Percentiles rank a stretch among this genome's conserved stretches.
Evolutionary conservation across 1,140 invertebrate genomes (phyloP).

Genomic region (Philaenus spumarius): DNA sequence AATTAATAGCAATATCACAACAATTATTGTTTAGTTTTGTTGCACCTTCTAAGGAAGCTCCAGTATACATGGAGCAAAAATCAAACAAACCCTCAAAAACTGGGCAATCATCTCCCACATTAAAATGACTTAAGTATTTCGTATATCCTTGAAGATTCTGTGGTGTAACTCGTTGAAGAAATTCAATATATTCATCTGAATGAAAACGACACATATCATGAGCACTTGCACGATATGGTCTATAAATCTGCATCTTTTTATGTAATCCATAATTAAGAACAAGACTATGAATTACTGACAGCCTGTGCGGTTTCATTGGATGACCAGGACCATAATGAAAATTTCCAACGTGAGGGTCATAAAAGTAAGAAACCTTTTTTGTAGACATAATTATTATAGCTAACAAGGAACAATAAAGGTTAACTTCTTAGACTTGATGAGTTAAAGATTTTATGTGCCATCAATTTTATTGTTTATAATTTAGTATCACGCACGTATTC

Average conservation of each 20-base stretch:
- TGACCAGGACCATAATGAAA: constrained; percentile 95
- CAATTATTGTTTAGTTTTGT: constrained; percentile 88
- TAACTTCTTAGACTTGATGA: too few species aligned
- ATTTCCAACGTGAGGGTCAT: constrained; percentile 91
- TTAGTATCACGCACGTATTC: too few species aligned
- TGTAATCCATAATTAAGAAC: constrained; percentile 93
- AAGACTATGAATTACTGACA: constrained; percentile 91
- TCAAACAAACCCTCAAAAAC: constrained; percentile 98
- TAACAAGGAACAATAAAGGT: too few species aligned
- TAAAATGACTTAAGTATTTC: constrained; percentile 88
- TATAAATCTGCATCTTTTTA: constrained; percentile 95
- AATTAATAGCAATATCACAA: constrained; percentile 98
- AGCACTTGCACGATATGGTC: constrained; percentile 85
- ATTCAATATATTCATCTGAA: constrained; percentile 97
- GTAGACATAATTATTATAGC: too few species aligned
- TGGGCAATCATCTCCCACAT: constrained; percentile 98
- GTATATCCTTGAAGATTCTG: constrained; percentile 93
- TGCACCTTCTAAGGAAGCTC: constrained; percentile 90
- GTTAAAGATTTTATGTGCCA: too few species aligned
- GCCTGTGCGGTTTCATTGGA: constrained; percentile 97
- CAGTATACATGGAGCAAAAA: constrained; percentile 97
- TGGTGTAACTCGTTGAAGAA: constrained; percentile 90
- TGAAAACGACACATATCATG: constrained; percentile 99
- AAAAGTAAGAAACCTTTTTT: constrained; percentile 92
- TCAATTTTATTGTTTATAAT: too few species aligned